Base-by-base conservation (phyloP, 2,113 vertebrate species). In the Vimba vimba region DNA sequence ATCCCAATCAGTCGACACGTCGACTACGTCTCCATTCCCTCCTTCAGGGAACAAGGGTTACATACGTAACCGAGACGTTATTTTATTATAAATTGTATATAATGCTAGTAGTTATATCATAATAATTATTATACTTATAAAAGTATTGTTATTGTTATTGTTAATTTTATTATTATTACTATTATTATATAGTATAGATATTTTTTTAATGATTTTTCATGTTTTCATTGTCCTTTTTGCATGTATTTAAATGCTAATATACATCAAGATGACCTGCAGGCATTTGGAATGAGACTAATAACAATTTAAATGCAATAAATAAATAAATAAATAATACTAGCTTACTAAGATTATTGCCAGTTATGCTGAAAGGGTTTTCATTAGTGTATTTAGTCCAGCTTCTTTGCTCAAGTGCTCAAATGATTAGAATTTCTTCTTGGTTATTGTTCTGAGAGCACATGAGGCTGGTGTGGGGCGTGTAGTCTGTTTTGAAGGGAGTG, bases 281-380 rank as follows among this genome's bases (percentile, higher is more conserved):
- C 36, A 43, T 79, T 79, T 79, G 47, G 25, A 74, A 47, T 74
- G 25, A 36, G 13, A 74, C n/a, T 74, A 74, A n/a, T 45, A 33
- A 59, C 8, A 21, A 30, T 59, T 57, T 36, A 59, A 45, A 80
- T 39, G 23, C 0, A 80, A 62, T 64, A 60, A 43, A 43, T 43
- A 43, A 43, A 57, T 21, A 57, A 62, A 59, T 21, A 59, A 64
- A 59, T 10, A 23, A 21, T 6, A 79, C 13, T 33, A n/a, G 19
- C 77, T n/a, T 64, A 60, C 59, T 80, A 15, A 64, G n/a, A 45
- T 80, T n/a, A 81, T 81, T 66, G 60, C 1, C 13, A 50, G 21
- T 81, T 21, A 47, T 23, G 43, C 39, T 82, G 25, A 82, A 68
- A 82, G 79, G 79, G 8, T 82, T 82, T 82, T 82, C 59, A 82